Conservation (phyloP, 2,113 vertebrate species). For the Xenopus laevis region DNA sequence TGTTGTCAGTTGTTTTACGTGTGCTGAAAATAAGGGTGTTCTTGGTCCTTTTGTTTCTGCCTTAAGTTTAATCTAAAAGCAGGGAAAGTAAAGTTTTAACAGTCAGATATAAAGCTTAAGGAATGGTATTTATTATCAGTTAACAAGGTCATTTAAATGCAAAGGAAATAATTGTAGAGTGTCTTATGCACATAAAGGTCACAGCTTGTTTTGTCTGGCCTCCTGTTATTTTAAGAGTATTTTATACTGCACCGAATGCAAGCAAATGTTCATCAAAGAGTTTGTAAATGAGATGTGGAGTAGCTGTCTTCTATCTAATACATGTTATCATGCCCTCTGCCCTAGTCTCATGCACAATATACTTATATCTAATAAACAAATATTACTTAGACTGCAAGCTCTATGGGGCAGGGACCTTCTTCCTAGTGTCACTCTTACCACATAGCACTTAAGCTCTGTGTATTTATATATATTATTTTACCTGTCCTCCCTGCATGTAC, state of each 20-base stretch:
- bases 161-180: constrained; percentile 16
- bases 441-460: too few species aligned
- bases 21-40: too few species aligned
- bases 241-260: not conserved
- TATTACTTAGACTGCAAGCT: too few species aligned
- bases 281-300: not conserved
- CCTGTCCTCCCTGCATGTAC: too few species aligned
- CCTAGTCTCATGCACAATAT: too few species aligned
- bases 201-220: not conserved
- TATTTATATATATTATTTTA: too few species aligned
- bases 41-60: too few species aligned
- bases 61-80: not conserved
- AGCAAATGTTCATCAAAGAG: not conserved
- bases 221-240: not conserved
- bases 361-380: too few species aligned
- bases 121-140: constrained; percentile 3
- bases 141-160: constrained; percentile 35
- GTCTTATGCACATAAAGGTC: constrained; percentile 1
- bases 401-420: too few species aligned
- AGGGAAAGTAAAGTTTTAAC: not conserved
- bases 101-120: constrained; percentile 11
- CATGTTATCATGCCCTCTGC: not conserved
- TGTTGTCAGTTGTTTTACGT: too few species aligned
- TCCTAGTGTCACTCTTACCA: too few species aligned
- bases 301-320: not conserved